These are phyloP conservation scores for Polylopha cassiicola DNA, from an alignment of 2,888 invertebrate genomes.

Conservation along the genomic window DNA sequence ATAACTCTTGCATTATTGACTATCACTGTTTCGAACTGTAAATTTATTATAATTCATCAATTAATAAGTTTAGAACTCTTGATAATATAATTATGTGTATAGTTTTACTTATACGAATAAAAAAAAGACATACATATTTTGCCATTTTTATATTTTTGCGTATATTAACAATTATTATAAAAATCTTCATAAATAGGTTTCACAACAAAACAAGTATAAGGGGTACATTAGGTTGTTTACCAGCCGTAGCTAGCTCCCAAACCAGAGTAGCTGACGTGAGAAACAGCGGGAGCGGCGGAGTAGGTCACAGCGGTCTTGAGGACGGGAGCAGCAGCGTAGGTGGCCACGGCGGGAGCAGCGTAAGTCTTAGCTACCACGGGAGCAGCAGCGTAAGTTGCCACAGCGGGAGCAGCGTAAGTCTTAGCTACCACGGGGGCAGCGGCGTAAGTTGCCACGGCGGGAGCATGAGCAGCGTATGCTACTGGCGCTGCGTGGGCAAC, in stretches of 20 bases:
- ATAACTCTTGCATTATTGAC: too few species aligned
- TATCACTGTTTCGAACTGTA: not conserved
- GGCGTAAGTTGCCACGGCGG: conserved; percentile 38
- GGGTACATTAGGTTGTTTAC: conserved; percentile 33
- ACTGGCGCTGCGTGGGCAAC: conserved; percentile 33
- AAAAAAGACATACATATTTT: conserved; percentile 3
- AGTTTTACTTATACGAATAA: conserved; percentile 6
- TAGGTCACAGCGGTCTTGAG: conserved; percentile 56
- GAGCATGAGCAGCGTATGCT: conserved; percentile 30
- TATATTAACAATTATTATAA: conserved; percentile 21
- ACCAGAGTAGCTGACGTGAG: conserved; percentile 81
- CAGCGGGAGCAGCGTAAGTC: conserved; percentile 30
- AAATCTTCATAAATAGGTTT: conserved; percentile 16
- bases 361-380: conserved; percentile 34
- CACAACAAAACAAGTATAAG: conserved; percentile 26
- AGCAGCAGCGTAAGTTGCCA: conserved; percentile 38
- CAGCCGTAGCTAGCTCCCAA: conserved; percentile 70
- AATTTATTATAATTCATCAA: not conserved
- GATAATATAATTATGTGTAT: conserved; percentile 7
- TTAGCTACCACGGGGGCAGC: conserved; percentile 36
- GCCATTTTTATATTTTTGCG: conserved; percentile 18
- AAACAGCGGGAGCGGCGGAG: conserved; percentile 78
- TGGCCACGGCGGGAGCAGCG: conserved; percentile 63
- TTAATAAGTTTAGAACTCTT: not conserved
- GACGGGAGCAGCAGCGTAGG: conserved; percentile 38